Conservation (phyloP, 2,113 vertebrate species). For the Cervus canadensis region DNA sequence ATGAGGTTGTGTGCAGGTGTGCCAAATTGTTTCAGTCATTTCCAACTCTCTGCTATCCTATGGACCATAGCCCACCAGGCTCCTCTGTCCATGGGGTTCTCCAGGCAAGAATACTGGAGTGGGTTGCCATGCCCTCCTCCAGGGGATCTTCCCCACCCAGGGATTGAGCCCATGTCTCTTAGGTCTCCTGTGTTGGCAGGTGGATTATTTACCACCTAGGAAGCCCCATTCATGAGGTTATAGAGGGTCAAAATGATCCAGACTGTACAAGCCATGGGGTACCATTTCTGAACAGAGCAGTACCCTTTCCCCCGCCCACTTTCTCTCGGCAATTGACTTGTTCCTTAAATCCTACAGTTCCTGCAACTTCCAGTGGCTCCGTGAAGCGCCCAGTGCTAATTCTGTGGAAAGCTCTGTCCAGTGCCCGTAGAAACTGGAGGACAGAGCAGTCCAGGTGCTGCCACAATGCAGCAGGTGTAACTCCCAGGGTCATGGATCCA, state of each 20-base stretch:
- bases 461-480: neutral
- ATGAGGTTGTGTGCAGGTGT: neutral
- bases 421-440: neutral
- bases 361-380: neutral
- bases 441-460: neutral
- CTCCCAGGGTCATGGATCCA: neutral
- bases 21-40: neutral
- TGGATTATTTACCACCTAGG: neutral
- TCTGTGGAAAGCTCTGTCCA: neutral
- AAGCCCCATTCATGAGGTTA: neutral
- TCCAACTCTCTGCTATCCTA: neutral
- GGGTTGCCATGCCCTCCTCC: neutral
- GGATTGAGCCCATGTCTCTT: rapidly evolving
- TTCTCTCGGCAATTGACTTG: neutral
- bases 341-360: neutral
- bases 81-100: neutral
- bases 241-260: neutral
- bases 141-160: neutral
- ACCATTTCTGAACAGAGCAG: neutral
- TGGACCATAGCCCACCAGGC: neutral
- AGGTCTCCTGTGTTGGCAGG: neutral
- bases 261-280: neutral
- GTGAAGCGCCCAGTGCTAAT: neutral
- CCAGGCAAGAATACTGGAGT: neutral
- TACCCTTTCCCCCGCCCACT: neutral